phyloP scores from a whole-genome alignment of 2,888 invertebrate species.

The Diplazon laetatorius region DNA sequence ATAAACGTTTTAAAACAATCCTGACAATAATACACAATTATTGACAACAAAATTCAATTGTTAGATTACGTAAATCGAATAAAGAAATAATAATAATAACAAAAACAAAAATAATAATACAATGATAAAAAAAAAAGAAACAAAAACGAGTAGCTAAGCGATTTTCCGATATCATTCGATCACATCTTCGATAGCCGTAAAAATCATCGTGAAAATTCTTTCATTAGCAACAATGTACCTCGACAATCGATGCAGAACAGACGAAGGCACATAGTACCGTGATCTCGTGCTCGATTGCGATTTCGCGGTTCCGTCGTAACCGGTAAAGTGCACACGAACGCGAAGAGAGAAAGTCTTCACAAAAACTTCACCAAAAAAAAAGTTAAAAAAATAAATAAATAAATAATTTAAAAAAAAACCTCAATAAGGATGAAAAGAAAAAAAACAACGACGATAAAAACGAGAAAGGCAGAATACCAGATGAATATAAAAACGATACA shows the following conservation, averaged over 20 bases:
- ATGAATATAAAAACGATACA: too few species aligned
- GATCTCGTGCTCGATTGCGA: slow-evolving; percentile 58
- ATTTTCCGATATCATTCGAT: background rate
- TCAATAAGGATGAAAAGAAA: too few species aligned
- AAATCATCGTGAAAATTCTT: background rate
- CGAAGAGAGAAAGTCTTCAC: slow-evolving; percentile 15
- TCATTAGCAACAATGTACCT: slow-evolving; percentile 79
- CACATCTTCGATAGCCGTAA: too few species aligned
- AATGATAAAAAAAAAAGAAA: background rate
- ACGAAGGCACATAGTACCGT: slow-evolving; percentile 83
- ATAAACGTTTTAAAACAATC: too few species aligned
- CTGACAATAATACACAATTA: too few species aligned
- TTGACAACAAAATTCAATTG: too few species aligned
- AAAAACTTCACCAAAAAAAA: too few species aligned
- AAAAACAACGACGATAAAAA: too few species aligned
- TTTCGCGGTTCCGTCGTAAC: slow-evolving; percentile 57
- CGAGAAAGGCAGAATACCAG: too few species aligned
- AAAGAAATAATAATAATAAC: too few species aligned
- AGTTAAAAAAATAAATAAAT: too few species aligned
- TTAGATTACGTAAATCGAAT: background rate
- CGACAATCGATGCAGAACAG: slow-evolving; percentile 85
- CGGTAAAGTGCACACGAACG: slow-evolving; percentile 52
- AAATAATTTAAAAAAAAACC: too few species aligned
- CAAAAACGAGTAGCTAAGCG: background rate
- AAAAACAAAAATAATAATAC: background rate